Evolutionary conservation across 2,797 vertebrate species (phyloP), one percentile per base, ranked within the genome.

Genomic region (Adrianichthys oophorus): DNA sequence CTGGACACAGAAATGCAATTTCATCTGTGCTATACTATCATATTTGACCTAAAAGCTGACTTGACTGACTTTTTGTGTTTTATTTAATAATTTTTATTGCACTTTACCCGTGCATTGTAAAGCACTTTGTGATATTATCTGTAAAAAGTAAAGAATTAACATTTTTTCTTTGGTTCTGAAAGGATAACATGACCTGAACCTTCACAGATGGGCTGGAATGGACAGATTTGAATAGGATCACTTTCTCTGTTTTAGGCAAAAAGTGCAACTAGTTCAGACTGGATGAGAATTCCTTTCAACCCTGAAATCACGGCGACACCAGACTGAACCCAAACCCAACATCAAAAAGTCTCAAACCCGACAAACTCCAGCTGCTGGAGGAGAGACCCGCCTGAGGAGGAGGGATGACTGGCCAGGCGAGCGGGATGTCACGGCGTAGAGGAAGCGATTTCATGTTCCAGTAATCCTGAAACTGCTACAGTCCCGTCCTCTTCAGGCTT

Each of bases 381-480:
- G 62, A 70, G 41, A 70, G 37, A 41, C 60, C 12, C 21, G 50
- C 41, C 3, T 4, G 50, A 51, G 43, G 18, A 54, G 45, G 59
- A 50, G 45, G 63, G 67, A 41, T 43, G 73, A 62, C 64, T 63
- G 52, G 44, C 68, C 24, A 48, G 53, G 52, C 6, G 26, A 51
- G 16, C 40, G 50, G 42, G 56, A 54, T 63, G 70, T 68, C 63
- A 54, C 23, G 59, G 59, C 73, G 73, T 46, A 69, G 59, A 79
- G 76, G 75, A 84, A 68, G 67, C 49, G 46, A 84, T 84, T 87
- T 84, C 73, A 83, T 79, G 74, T 86, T 62, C 52, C 70, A 59
- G 7, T 85, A 85, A 87, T 87, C 81, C 82, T 70, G 64, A 72
- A 70, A 72, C 56, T 50, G 69, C 76, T 57, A 70, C 74, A 62